Evolutionary conservation across 2,797 vertebrate genomes (phyloP), one percentile per base, ranked within the genome.

Genomic region (Chloroceryle amazona): DNA sequence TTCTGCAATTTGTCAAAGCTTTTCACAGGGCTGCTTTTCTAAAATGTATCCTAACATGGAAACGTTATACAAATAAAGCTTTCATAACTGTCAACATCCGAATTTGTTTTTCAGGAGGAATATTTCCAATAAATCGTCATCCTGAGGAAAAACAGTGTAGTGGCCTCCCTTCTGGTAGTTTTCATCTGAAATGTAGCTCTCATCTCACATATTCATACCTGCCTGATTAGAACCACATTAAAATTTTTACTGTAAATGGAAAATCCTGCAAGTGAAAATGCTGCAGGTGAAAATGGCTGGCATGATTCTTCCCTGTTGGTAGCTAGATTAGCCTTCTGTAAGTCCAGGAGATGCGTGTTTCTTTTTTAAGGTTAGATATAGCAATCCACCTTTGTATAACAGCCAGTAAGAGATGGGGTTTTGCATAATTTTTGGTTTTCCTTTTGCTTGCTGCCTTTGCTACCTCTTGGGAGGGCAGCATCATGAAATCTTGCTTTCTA

Each of bases 21-120:
- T 96, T 93, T 90, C 41, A 66, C 28, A 88, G 47, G 4, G 10
- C 31, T 80, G 51, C 63, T 88, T 91, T 95, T 88, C 81, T 86
- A 74, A 78, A 88, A 85, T 55, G 52, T 76, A 81, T 89, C 67
- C 47, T 95, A 85, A 57, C 72, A 83, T 91, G 75, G 80, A 83
- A 91, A 88, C 4, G 0, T 62, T 87, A 66, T 18, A 83, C 79
- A 95, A 95, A 85, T 91, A 81, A 92, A 91, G 33, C 72, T 94
- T 95, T 95, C 91, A 60, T 71, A 96, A 83, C 79, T 96, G 95
- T 91, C 89, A 95, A 54, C 89, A 91, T 97, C 87, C 93, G 81
- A 95, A 71, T 85, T 89, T 88, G 75, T 62, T 96, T 87, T 93
- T 85, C 72, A 86, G 67, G 57, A 73, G 71, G 44, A 86, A 44